phyloP scores from a whole-genome alignment of 2,797 vertebrate species.

The Macropodus opercularis region DNA sequence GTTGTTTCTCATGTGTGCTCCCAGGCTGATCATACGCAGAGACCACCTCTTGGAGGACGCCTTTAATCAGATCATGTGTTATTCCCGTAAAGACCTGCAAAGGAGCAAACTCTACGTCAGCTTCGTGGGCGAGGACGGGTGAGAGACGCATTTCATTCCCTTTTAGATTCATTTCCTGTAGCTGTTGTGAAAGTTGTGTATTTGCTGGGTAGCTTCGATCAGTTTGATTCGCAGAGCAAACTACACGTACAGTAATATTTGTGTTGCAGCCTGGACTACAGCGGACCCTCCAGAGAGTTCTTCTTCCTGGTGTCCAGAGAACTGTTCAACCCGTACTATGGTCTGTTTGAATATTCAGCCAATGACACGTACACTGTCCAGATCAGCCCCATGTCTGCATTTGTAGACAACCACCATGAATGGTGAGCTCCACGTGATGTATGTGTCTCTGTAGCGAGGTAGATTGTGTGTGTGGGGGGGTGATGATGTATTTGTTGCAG shows the following conservation, averaged over 20 bases:
- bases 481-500: not conserved
- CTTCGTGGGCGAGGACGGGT: constrained; percentile 98
- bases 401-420: constrained; percentile 98
- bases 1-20: constrained; percentile 22
- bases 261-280: constrained; percentile 92
- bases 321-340: constrained; percentile 97
- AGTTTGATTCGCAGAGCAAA: no score
- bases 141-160: constrained; percentile 60
- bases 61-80: constrained; percentile 99
- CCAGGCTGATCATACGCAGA: constrained; percentile 95
- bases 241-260: not conserved
- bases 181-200: not conserved
- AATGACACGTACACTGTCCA: constrained; percentile 99
- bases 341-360: constrained; percentile 97
- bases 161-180: not conserved
- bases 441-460: not conserved
- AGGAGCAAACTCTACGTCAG: constrained; percentile 97
- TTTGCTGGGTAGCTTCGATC: no score
- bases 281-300: constrained; percentile 96
- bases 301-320: constrained; percentile 98
- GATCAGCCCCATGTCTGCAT: constrained; percentile 99
- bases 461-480: not conserved
- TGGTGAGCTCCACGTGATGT: constrained; percentile 84
- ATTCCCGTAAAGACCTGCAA: constrained; percentile 96
- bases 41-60: constrained; percentile 97